phyloP scores from a whole-genome alignment of 2,113 vertebrate species.

The Ptyas mucosa region DNA sequence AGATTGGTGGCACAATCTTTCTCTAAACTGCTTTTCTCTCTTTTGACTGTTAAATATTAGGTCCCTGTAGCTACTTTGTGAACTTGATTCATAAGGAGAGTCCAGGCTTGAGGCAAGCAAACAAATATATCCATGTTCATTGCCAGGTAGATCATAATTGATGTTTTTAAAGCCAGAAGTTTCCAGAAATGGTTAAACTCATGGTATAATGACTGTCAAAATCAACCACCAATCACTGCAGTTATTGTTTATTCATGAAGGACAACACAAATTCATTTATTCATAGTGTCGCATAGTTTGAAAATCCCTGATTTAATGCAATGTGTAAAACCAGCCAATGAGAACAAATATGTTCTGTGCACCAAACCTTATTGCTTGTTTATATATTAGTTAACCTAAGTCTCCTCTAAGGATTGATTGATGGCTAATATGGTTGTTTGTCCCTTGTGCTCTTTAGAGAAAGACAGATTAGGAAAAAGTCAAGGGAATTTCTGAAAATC shows the following conservation, averaged over 20 bases:
- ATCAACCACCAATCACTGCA: not conserved
- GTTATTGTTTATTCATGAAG: not conserved
- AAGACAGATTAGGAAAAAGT: too few species aligned
- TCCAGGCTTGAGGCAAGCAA: not conserved
- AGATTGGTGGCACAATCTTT: not conserved
- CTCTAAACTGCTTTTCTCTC: not conserved
- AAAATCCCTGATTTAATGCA: not conserved
- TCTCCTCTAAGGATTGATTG: not conserved
- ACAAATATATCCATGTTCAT: not conserved
- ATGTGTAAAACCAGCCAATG: not conserved
- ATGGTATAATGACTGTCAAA: not conserved
- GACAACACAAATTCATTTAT: not conserved
- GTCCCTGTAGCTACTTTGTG: not conserved
- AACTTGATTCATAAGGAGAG: not conserved
- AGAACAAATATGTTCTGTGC: not conserved
- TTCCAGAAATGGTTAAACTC: not conserved
- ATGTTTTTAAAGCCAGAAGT: not conserved
- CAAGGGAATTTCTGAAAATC: not conserved
- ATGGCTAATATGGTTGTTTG: not conserved
- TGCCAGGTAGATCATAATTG: not conserved
- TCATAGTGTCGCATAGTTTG: not conserved
- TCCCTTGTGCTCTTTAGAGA: not conserved
- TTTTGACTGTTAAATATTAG: not conserved
- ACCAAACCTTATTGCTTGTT: not conserved
- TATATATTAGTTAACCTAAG: not conserved